phyloP scores from a whole-genome alignment of 2,888 invertebrate species.

The Dryococelus australis region DNA sequence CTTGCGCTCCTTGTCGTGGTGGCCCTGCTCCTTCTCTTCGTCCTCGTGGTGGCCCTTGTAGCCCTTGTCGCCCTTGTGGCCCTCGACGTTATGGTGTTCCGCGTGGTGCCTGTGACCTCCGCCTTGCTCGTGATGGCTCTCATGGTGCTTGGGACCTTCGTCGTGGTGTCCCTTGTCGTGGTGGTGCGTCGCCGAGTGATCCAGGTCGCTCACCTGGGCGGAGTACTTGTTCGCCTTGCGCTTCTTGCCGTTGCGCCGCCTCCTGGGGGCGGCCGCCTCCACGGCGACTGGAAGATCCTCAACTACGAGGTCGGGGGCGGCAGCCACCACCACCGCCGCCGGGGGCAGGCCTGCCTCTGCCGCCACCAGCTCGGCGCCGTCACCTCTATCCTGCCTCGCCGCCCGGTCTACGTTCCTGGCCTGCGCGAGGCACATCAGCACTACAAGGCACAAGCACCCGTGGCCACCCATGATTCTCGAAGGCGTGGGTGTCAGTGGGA shows the following conservation, averaged over 20 bases:
- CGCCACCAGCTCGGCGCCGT: not conserved
- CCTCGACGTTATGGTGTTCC: constrained; percentile 30
- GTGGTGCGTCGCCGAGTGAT: not conserved
- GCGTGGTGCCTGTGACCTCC: not conserved
- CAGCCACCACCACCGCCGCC: not conserved
- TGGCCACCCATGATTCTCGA: not conserved
- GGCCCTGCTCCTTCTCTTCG: constrained; percentile 67
- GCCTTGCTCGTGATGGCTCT: not conserved
- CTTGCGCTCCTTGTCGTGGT: constrained; percentile 67
- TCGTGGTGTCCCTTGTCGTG: not conserved
- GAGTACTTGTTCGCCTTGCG: not conserved
- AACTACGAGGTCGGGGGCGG: not conserved
- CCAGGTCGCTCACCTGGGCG: not conserved
- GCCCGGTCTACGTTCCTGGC: constrained; percentile 18
- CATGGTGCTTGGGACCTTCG: not conserved
- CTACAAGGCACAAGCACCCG: not conserved
- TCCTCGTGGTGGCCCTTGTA: constrained; percentile 67
- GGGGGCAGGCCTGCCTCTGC: not conserved
- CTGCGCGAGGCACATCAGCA: not conserved
- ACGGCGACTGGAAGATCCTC: too few species aligned
- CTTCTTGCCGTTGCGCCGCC: not conserved
- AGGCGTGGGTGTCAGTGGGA: too few species aligned
- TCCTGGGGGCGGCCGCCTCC: not conserved
- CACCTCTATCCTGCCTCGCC: not conserved
- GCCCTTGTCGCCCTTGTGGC: constrained; percentile 61